phyloP scores from a whole-genome alignment of 1,140 invertebrate genomes.

The Streblospio benedicti region DNA sequence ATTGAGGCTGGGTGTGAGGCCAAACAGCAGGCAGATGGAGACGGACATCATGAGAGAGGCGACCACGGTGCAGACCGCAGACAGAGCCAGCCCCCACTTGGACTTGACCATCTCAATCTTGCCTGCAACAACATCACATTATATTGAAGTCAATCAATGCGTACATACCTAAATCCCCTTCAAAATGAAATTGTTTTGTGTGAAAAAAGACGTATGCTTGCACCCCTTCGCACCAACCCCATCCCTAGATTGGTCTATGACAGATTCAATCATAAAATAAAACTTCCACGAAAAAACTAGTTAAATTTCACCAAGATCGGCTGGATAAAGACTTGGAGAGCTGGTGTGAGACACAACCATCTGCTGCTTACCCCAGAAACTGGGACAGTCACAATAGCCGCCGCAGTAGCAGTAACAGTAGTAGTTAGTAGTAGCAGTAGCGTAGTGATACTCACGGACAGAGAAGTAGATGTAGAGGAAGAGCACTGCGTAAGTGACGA shows the following conservation, averaged over 20 bases:
- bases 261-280: too few relatives aligned
- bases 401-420: too few relatives aligned
- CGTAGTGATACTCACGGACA: slow-evolving; percentile 74
- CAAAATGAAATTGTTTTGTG: background rate
- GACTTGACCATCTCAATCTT: slow-evolving; percentile 84
- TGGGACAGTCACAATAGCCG: too few relatives aligned
- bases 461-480: slow-evolving; percentile 92
- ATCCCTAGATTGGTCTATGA: too few relatives aligned
- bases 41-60: slow-evolving; percentile 85
- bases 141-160: background rate
- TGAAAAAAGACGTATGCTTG: too few relatives aligned
- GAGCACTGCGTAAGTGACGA: slow-evolving; percentile 71
- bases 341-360: too few relatives aligned
- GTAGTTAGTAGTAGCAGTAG: too few relatives aligned
- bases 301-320: too few relatives aligned
- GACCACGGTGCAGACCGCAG: slow-evolving; percentile 77
- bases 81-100: slow-evolving; percentile 79
- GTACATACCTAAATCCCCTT: background rate
- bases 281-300: too few relatives aligned
- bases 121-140: slow-evolving; percentile 18
- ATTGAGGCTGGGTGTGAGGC: slow-evolving; percentile 52
- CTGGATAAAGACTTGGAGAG: too few relatives aligned
- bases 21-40: slow-evolving; percentile 88
- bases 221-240: too few relatives aligned
- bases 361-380: too few relatives aligned